Conservation (phyloP, 2,113 vertebrate genomes). For the Panurus biarmicus region DNA sequence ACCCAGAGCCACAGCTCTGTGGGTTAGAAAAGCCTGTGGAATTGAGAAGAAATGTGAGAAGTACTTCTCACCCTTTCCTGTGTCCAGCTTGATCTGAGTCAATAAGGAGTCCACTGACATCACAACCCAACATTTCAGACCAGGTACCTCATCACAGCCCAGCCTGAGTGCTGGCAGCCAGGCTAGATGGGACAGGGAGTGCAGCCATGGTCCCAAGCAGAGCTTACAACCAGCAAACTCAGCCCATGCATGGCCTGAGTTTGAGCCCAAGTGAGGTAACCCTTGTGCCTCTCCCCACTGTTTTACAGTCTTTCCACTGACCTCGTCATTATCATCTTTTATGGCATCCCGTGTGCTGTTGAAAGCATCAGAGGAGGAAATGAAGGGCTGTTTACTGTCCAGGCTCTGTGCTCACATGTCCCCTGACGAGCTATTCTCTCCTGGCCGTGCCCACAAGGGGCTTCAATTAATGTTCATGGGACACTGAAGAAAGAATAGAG, state of each 20-base stretch:
- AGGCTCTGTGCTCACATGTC: background rate
- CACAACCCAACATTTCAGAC: background rate
- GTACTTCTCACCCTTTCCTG: background rate
- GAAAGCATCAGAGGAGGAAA: conserved; percentile 52
- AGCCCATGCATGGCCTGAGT: background rate
- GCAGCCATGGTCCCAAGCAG: background rate
- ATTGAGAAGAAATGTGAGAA: background rate
- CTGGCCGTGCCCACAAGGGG: background rate
- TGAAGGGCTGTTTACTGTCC: conserved; percentile 48
- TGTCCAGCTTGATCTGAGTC: background rate
- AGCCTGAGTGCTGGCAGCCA: background rate
- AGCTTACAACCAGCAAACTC: background rate
- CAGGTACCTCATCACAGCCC: accelerated
- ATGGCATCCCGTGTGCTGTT: conserved; percentile 27
- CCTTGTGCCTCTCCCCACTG: conserved; percentile 16
- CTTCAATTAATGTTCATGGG: background rate
- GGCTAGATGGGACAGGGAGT: background rate
- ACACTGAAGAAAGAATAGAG: background rate
- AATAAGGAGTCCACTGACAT: background rate
- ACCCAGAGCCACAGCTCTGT: background rate
- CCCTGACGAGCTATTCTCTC: conserved; percentile 46
- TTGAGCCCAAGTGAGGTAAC: background rate
- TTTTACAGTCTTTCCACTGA: conserved; percentile 37
- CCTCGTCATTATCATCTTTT: conserved; percentile 45
- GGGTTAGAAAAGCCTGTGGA: background rate